Base-by-base conservation (phyloP, 2,113 vertebrate species). In the Oryzias woworae region DNA sequence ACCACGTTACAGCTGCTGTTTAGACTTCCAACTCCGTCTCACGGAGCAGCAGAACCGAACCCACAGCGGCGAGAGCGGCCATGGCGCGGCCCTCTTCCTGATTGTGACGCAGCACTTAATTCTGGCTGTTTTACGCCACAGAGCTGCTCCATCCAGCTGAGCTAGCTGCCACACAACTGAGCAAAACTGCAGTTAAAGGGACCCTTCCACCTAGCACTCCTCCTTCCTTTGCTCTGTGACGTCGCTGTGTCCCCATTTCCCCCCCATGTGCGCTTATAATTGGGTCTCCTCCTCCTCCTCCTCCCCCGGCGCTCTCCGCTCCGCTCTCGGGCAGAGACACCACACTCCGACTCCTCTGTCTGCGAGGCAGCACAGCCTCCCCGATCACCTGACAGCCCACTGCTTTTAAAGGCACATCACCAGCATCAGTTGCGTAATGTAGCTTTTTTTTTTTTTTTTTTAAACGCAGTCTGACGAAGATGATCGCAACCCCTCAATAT, bases 21-120 rank as follows among this genome's bases (percentile, higher is more conserved):
- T 87, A 78, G 2, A 80, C 18, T 28, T 50, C 58, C 49, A 43
- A 28, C 55, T 24, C 42, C 8, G 13, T 8, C 61, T 85, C 75
- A 77, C 53, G 79, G 47, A 68, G 62, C 78, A 66, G 74, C 69
- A 74, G 70, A 85, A 70, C 66, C 69, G 73, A 85, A 76, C 71
- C 53, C 73, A 71, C 75, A 79, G 70, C 66, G 54, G 66, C 54
- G 49, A 79, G 60, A 51, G 51, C 63, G 36, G 7, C 31, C 31
- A 36, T 81, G 82, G 69, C 82, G 73, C 58, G 69, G 84, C 85
- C 77, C 85, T 86, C 89, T 88, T 77, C 72, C 86, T 75, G 92
- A 93, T 92, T 96, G 95, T 99, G 97, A 99, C 96, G 97, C 97
- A 99, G 96, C 95, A 96, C 92, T 96, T 96, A 96, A 97, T 99